Conservation (phyloP, 2,113 vertebrate species). For the Atlantisia rogersi region DNA sequence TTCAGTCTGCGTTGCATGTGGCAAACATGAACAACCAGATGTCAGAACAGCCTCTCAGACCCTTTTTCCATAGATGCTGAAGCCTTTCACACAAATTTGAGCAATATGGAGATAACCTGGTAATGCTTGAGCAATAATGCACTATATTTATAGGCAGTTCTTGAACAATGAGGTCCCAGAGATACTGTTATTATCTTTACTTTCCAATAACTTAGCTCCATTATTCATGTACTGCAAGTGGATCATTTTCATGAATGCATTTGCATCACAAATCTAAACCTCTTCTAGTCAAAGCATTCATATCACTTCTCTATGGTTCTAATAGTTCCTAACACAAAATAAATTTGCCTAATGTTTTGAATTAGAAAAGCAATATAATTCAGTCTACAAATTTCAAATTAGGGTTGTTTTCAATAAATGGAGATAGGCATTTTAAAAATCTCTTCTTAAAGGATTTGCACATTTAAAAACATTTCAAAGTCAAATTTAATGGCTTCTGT, state of each 20-base stretch:
- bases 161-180: neutral
- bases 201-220: conserved; percentile 4
- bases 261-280: conserved; percentile 3
- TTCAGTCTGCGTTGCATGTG: rapidly evolving
- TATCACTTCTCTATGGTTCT: neutral
- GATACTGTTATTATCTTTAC: neutral
- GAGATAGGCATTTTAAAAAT: neutral
- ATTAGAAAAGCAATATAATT: neutral
- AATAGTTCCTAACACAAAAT: conserved; percentile 5
- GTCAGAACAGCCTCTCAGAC: neutral
- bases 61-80: neutral
- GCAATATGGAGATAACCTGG: neutral
- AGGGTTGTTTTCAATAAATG: neutral
- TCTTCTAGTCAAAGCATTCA: conserved; percentile 7
- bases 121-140: neutral
- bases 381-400: neutral
- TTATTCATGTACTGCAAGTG: neutral
- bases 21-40: neutral
- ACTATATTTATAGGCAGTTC: neutral
- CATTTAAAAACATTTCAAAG: neutral
- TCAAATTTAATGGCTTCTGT: neutral
- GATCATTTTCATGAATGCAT: conserved; percentile 1
- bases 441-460: neutral
- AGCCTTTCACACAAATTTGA: neutral
- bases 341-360: neutral